These are phyloP conservation scores for Eubasilissa splendida DNA, from an alignment of 2,888 invertebrate genomes.

Conservation along the genomic window DNA sequence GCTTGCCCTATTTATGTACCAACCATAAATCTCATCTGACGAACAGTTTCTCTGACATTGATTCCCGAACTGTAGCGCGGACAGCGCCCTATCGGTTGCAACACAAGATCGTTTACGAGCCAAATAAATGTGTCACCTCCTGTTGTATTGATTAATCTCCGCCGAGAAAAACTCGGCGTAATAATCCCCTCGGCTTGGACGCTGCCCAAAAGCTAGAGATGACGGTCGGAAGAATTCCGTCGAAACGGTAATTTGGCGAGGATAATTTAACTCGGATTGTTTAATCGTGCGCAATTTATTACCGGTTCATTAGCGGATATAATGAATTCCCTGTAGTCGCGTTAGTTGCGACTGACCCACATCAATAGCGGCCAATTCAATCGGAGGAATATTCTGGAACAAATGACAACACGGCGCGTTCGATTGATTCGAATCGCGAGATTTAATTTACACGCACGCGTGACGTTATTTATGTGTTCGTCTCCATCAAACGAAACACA, in stretches of 20 bases:
- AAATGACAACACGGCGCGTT: slow-evolving; percentile 34
- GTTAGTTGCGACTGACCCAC: slow-evolving; percentile 11
- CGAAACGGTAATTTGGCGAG: slow-evolving; percentile 27
- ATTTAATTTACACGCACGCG: slow-evolving; percentile 24
- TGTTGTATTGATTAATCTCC: slow-evolving; percentile 22
- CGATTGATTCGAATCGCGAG: slow-evolving; percentile 22
- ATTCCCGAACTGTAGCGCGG: slow-evolving; percentile 5
- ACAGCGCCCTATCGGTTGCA: slow-evolving; percentile 5
- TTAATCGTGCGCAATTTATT: slow-evolving; percentile 40
- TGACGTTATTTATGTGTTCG: slow-evolving; percentile 3
- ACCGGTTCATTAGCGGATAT: slow-evolving; percentile 32
- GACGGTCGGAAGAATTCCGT: slow-evolving; percentile 28
- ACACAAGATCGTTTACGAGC: slow-evolving; percentile 23
- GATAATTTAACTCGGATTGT: slow-evolving; percentile 24
- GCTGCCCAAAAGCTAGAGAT: slow-evolving; percentile 6
- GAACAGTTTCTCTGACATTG: neutral
- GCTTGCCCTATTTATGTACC: no score
- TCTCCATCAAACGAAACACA: neutral
- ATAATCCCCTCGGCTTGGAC: slow-evolving; percentile 24
- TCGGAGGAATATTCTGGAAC: slow-evolving; percentile 14
- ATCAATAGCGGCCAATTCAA: slow-evolving; percentile 1
- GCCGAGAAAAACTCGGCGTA: slow-evolving; percentile 5
- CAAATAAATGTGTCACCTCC: slow-evolving; percentile 34
- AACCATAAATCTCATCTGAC: neutral
- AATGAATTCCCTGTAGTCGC: slow-evolving; percentile 5